phyloP scores from a whole-genome alignment of 2,888 invertebrate genomes.

The Hirtodrosophila cameraria region DNA sequence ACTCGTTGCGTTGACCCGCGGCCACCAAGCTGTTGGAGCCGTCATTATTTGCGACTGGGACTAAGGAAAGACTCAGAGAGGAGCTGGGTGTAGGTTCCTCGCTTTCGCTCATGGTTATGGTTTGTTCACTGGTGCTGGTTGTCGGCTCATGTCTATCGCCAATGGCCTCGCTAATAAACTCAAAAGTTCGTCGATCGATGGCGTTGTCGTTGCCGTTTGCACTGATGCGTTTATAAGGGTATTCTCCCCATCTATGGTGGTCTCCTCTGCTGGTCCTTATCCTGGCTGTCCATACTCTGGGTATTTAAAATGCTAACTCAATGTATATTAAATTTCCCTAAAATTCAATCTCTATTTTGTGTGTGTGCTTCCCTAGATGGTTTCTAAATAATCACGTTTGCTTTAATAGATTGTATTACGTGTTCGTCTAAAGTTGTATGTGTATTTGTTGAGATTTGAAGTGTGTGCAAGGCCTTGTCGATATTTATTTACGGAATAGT shows the following conservation, averaged over 20 bases:
- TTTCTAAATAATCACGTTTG: constrained; percentile 23
- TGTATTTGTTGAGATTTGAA: constrained; percentile 14
- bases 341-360: constrained; percentile 5
- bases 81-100: constrained; percentile 29
- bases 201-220: background rate
- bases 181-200: constrained; percentile 9
- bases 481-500: constrained; percentile 10
- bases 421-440: constrained; percentile 21
- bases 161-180: constrained; percentile 6
- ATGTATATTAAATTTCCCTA: constrained; percentile 7
- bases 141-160: constrained; percentile 5
- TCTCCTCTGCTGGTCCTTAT: constrained; percentile 18
- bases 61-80: constrained; percentile 6
- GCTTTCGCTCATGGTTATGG: constrained; percentile 15
- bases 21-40: constrained; percentile 24
- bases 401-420: constrained; percentile 7
- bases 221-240: background rate
- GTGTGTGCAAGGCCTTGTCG: constrained; percentile 27
- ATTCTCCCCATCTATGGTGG: constrained; percentile 4
- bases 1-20: constrained; percentile 39
- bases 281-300: constrained; percentile 24
- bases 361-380: constrained; percentile 12
- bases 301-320: background rate
- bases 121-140: constrained; percentile 10
- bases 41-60: background rate